A percentile compares a stretch with the other conserved stretches of the same genome.
These are phyloP conservation scores for Antennarius striatus DNA, from an alignment of 2,113 vertebrate species.

Conservation along the genomic window DNA sequence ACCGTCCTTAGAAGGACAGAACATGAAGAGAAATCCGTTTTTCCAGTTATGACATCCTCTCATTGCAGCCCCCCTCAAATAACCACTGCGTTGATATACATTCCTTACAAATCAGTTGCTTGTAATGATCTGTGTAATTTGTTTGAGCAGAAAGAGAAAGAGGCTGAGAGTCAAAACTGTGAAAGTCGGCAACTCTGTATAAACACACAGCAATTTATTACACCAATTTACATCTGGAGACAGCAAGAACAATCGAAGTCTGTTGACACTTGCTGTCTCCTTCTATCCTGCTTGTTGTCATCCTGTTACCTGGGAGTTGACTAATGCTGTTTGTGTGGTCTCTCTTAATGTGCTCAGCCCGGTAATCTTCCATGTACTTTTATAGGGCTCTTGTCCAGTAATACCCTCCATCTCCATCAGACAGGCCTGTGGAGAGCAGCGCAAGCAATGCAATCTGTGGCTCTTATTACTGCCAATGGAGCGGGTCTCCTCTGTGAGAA, in stretches of 20 bases:
- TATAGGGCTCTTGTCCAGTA: slow-evolving; percentile 63
- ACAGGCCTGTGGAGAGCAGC: slow-evolving; percentile 64
- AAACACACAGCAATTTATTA: slow-evolving; percentile 36
- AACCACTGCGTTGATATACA: too few relatives aligned
- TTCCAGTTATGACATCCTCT: too few relatives aligned
- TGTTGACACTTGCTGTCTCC: slow-evolving; percentile 29
- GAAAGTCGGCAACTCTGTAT: slow-evolving; percentile 7
- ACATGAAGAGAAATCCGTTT: too few relatives aligned
- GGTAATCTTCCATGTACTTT: slow-evolving; percentile 73
- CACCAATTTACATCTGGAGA: slow-evolving; percentile 38
- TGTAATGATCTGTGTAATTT: background rate
- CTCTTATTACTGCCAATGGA: slow-evolving; percentile 65
- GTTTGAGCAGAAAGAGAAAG: slow-evolving; percentile 10
- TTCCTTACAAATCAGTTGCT: too few relatives aligned
- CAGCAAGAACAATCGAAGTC: slow-evolving; percentile 35
- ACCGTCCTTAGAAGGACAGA: too few relatives aligned
- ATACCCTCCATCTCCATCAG: slow-evolving; percentile 62
- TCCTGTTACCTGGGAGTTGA: slow-evolving; percentile 54
- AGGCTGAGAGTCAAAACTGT: slow-evolving; percentile 1
- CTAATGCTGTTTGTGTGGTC: slow-evolving; percentile 61
- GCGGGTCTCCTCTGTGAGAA: slow-evolving; percentile 48
- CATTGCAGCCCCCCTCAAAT: too few relatives aligned
- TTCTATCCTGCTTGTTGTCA: slow-evolving; percentile 23
- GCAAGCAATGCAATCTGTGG: slow-evolving; percentile 69
- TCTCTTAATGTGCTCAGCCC: slow-evolving; percentile 52